Evolutionary conservation across 2,113 vertebrate genomes (phyloP), one percentile per base, ranked within the genome.

Genomic region (Rhea pennata): DNA sequence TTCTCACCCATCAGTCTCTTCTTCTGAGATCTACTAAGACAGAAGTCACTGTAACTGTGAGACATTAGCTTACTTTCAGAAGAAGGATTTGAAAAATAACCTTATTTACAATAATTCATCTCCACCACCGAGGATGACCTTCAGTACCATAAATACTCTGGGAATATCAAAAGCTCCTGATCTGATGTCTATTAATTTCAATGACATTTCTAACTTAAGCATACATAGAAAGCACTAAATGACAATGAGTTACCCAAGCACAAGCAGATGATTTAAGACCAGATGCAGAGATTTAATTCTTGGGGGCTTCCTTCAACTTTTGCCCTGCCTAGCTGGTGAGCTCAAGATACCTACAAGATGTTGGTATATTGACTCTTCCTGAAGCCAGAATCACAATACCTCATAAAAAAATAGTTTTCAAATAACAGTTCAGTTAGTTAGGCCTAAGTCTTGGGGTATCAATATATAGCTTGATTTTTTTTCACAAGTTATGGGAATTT

Each of bases 211-310:
- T 87, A 96, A 95, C 85, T 92, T 87, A 66, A 88, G 51, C 40
- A 29, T 16, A 22, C 4, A 73, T 5, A 56, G 4, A 83, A 22
- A 90, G 29, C 36, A 26, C 16, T 84, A 59, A 53, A 23, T 62
- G 74, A 69, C 74, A 95, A 23, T 50, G 74, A 87, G 70, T 74
- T 84, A 65, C 54, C 8, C 56, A 85, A 6, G 44, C 50, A 76
- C 56, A 94, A 9, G 70, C 16, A 40, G 39, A 87, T 84, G 73
- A 95, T 88, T 96, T 77, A 96, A 77, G 90, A 86, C 65, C 46
- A 93, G 74, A 88, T 56, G 20, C 42, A 84, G 74, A 0, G 6
- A 77, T 71, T 22, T 44, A 3, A 6, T 19, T 67, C 53, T 92
- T 74, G 79, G 27, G 93, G 51, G 48, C 72, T 93, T 85, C 79